Conservation (phyloP, 2,113 vertebrate genomes). For the Miniopterus natalensis region DNA sequence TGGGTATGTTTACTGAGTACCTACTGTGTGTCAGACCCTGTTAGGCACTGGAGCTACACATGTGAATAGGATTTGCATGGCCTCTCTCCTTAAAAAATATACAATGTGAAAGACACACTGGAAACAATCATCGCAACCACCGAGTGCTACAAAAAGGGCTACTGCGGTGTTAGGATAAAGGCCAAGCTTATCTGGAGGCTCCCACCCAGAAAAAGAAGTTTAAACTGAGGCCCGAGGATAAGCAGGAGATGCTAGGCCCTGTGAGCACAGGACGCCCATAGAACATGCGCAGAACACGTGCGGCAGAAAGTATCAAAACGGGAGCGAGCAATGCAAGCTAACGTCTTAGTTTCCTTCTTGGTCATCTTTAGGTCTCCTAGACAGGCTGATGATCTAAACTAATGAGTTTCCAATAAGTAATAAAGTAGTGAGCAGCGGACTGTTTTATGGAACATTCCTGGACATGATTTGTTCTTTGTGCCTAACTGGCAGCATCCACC, state of each 20-base stretch:
- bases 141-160: background rate
- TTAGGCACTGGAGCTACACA: background rate
- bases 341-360: background rate
- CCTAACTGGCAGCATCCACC: background rate
- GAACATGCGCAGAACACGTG: too few species aligned
- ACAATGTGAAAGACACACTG: background rate
- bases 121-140: background rate
- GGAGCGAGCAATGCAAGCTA: background rate
- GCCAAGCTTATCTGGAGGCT: background rate
- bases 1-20: background rate
- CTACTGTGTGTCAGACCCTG: background rate
- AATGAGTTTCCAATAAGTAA: background rate
- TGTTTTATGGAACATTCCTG: background rate
- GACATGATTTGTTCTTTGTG: background rate
- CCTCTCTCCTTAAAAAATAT: background rate
- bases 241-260: background rate
- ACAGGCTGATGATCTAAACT: background rate
- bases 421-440: background rate
- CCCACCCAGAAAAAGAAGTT: background rate
- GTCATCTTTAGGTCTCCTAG: background rate
- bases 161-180: background rate
- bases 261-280: background rate
- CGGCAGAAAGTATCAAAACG: background rate
- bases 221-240: background rate
- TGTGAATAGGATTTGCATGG: background rate